Base-by-base conservation (phyloP, 2,113 vertebrate species). In the Takifugu bimaculatus region DNA sequence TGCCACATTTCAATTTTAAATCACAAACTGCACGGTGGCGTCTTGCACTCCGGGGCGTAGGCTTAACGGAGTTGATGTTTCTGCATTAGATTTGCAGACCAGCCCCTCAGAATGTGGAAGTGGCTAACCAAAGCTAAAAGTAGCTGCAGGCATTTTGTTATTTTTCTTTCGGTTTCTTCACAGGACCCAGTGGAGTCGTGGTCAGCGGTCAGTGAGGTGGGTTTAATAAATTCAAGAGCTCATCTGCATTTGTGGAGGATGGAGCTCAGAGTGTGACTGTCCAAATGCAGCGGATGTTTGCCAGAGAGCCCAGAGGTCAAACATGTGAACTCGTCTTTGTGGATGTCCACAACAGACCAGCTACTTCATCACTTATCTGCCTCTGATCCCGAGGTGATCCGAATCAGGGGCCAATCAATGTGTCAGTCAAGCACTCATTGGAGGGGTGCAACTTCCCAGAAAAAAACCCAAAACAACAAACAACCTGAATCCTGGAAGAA, bases 401-500 rank as follows among this genome's bases (percentile, higher is more conserved):
- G 43, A 63, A 20, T 29, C 47, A 27, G 20, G 20, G 56, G 67
- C 43, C 57, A 39, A 39, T 39, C 35, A 39, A 39, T 39, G 9
- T 11, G 11, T 39, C 35, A 10, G 2, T 65, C 32, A 65, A 63
- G 39, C 74, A 63, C 74, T 81, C 79, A 39, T 78, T 80, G 20
- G 20, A 20, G 20, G 20, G 20, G 20, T 20, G 20, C 20, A 20
- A 20, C 20, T 20, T 1, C 20, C 20, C 20, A 20, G 20, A 20
- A 20, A 20, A 20, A 20, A 20, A 20, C 20, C 20, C 20, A 20
- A 20, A 20, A 20, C 20, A 20, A 20, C 20, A 20, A 20, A 74
- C 70, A 48, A 77, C 60, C 62, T 72, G 75, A 75, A 68, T 77
- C 74, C 65, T 82, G 83, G 79, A 74, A 75, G 68, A 85, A 79